Base-by-base conservation (phyloP, 2,113 vertebrate genomes). In the Symphodus melops region DNA sequence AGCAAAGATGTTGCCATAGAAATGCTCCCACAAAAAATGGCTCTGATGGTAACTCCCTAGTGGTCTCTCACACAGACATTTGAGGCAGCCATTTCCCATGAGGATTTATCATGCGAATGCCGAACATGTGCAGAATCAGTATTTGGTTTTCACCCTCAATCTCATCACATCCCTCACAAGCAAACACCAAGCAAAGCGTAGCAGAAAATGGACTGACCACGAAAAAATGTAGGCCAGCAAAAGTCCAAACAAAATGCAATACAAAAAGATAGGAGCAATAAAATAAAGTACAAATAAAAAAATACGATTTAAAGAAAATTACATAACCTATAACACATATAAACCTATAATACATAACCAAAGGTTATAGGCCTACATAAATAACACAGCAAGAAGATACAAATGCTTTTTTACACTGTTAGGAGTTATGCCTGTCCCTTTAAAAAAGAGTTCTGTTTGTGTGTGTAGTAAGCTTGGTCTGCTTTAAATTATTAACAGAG, bases 81-180 rank as follows among this genome's bases (percentile, higher is more conserved):
- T 46, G 5, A 16, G 14, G 65, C 54, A 62, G 44, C 74, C 9
- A 23, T 67, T 57, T 59, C 54, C 55, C 39, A 42, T 46, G 13
- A 16, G 33, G 23, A 70, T 63, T 56, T 55, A 17, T 59, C 6
- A 48, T 19, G 14, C 16, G 3, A 48, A 16, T n/a, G 56, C n/a
- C 41, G 58, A 33, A 56, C 39, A 5, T 55, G 14, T 48, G 46
- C 5, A 17, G 46, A 19, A 48, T 48, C 17, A 16, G 14, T 48
- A 19, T 48, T 75, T 71, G 33, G 17, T 39, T n/a, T 53, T 42
- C 2, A 33, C 1, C 0, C 19, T 73, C 53, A 65, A 33, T 62
- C 48, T 77, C 39, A 71, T 74, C 64, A 57, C 23, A 63, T 12
- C n/a, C 41, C 28, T 5, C 28, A 33, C 28, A 33, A 63, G 39